Percentiles rank a stretch among this genome's conserved stretches.
Conservation (phyloP, 1,140 invertebrate genomes). For the Tetramorium parvispinum region DNA sequence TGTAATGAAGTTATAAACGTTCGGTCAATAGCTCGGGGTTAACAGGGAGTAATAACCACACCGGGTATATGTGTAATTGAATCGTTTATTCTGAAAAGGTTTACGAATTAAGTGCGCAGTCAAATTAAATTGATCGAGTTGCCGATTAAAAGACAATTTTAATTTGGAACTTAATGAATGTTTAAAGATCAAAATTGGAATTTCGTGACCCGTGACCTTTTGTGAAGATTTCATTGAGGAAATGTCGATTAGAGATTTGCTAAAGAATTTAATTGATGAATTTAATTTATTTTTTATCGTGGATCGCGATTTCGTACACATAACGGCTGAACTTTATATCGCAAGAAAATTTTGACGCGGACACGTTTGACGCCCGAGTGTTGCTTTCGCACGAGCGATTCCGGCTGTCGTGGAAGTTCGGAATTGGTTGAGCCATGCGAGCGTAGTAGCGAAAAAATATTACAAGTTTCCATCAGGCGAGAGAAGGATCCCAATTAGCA, state of each 20-base stretch:
- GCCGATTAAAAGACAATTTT: background rate
- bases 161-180: too few relatives aligned
- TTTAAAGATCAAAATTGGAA: too few relatives aligned
- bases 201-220: too few relatives aligned
- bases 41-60: slow-evolving; percentile 14
- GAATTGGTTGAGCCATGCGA: background rate
- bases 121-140: background rate
- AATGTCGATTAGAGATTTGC: too few relatives aligned
- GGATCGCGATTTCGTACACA: too few relatives aligned
- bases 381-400: background rate
- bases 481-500: slow-evolving; percentile 40
- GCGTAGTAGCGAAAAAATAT: slow-evolving; percentile 1
- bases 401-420: background rate
- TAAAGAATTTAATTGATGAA: background rate
- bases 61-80: background rate
- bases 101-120: background rate
- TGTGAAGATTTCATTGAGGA: too few relatives aligned
- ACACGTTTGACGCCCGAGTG: background rate
- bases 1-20: slow-evolving; percentile 30
- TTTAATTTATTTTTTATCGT: too few relatives aligned
- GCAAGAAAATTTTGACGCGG: background rate
- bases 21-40: slow-evolving; percentile 46
- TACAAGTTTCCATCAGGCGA: slow-evolving; percentile 8
- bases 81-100: slow-evolving; percentile 16
- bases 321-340: background rate